Evolutionary conservation across 1,140 invertebrate genomes (phyloP).

Genomic region (Tetragnatha versicolor): DNA sequence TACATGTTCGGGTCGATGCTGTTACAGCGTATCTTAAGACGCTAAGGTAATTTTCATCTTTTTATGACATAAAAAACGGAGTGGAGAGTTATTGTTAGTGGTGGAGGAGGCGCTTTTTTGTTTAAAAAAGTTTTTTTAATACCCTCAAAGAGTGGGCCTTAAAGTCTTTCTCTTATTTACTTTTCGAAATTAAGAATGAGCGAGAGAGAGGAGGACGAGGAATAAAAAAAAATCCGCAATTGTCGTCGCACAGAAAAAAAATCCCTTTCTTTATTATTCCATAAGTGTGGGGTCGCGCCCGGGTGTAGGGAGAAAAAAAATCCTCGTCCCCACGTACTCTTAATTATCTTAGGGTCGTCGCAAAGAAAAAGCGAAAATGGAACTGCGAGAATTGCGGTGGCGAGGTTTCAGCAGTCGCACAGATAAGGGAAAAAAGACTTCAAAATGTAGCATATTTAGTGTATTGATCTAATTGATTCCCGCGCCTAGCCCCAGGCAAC

Average conservation of each 20-base stretch:
- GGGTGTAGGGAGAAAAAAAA: conserved; percentile 1
- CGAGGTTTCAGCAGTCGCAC: background rate
- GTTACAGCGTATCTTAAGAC: conserved; percentile 19
- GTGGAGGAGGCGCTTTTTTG: conserved; percentile 32
- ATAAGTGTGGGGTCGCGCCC: too few relatives aligned
- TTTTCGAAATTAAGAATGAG: conserved; percentile 52
- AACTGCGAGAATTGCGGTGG: conserved; percentile 38
- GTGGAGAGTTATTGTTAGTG: conserved; percentile 42
- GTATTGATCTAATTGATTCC: conserved; percentile 45
- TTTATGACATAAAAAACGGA: conserved; percentile 33
- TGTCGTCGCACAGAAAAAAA: background rate
- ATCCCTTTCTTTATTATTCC: background rate
- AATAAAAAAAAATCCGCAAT: background rate
- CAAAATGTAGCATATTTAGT: conserved; percentile 53
- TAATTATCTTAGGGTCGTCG: conserved; percentile 47
- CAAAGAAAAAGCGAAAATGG: conserved; percentile 45
- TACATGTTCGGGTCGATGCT: conserved; percentile 40
- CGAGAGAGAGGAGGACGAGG: background rate
- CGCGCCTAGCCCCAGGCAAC: conserved; percentile 28
- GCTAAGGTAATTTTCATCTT: conserved; percentile 53
- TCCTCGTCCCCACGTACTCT: background rate
- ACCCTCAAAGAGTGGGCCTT: conserved; percentile 50
- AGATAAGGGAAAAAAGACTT: conserved; percentile 39
- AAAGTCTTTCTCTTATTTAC: conserved; percentile 53
- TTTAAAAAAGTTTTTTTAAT: conserved; percentile 32